Percentiles rank a stretch among this genome's conserved stretches.
These are phyloP conservation scores for Myzus persicae DNA, from an alignment of 1,140 invertebrate species.

Conservation along the genomic window DNA sequence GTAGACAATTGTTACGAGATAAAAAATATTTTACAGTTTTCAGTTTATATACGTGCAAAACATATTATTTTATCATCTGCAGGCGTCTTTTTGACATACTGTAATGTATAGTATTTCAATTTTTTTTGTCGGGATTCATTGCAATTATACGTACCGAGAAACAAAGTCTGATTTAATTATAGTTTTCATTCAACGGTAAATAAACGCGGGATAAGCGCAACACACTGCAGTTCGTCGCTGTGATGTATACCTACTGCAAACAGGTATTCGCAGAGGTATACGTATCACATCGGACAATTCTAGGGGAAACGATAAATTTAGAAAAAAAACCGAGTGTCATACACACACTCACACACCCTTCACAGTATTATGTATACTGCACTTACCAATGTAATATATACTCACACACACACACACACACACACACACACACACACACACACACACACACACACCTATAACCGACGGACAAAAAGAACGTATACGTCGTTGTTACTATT, in stretches of 20 bases:
- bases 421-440: neutral
- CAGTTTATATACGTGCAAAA: neutral
- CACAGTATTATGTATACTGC: slow-evolving; percentile 19
- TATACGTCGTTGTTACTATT: slow-evolving; percentile 29
- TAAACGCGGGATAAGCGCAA: neutral
- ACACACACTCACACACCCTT: neutral
- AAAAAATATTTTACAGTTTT: neutral
- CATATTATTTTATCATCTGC: neutral
- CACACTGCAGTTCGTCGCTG: neutral
- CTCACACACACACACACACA: neutral
- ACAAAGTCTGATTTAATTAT: neutral
- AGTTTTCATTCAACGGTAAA: neutral
- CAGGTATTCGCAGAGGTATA: neutral
- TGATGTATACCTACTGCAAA: neutral
- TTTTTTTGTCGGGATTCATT: neutral
- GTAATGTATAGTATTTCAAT: neutral
- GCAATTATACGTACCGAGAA: neutral
- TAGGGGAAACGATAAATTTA: neutral
- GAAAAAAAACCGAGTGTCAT: neutral
- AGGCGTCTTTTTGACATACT: neutral
- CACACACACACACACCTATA: neutral
- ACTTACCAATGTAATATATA: neutral
- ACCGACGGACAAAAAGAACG: neutral
- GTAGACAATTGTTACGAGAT: neutral
- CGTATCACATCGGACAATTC: neutral